Conservation (phyloP, 2,797 vertebrate species). For the Acanthurus lineatus region DNA sequence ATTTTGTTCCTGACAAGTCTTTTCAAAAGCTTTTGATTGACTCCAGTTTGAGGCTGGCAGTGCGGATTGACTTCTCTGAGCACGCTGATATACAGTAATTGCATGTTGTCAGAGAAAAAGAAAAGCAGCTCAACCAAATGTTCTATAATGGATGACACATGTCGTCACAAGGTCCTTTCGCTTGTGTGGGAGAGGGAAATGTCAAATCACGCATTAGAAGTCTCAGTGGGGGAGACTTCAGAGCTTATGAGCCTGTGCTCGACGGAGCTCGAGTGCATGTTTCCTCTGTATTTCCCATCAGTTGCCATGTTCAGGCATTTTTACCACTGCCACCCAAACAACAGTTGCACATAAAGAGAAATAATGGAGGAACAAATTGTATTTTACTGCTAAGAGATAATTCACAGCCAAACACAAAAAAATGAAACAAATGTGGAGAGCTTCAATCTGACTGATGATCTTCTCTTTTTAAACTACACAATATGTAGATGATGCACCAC, state of each 20-base stretch:
- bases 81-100: constrained; percentile 72
- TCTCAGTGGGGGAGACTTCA: constrained; percentile 45
- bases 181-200: constrained; percentile 66
- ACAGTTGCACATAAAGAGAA: background rate
- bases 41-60: constrained; percentile 47
- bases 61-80: constrained; percentile 61
- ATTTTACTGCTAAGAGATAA: background rate
- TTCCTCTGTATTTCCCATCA: constrained; percentile 15
- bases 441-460: background rate
- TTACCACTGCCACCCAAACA: background rate
- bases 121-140: constrained; percentile 65
- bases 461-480: background rate
- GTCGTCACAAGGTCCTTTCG: constrained; percentile 65
- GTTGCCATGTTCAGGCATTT: constrained; percentile 22
- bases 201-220: constrained; percentile 68
- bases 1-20: constrained; percentile 63
- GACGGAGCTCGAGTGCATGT: constrained; percentile 9
- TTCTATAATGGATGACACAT: constrained; percentile 75
- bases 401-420: background rate
- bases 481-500: background rate
- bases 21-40: constrained; percentile 69
- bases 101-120: constrained; percentile 71
- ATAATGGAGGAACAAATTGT: background rate
- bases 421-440: background rate
- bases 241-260: constrained; percentile 9